Percentiles rank a stretch among this genome's conserved stretches.
Conservation (phyloP, 2,888 invertebrate genomes). For the Aradus depressus region DNA sequence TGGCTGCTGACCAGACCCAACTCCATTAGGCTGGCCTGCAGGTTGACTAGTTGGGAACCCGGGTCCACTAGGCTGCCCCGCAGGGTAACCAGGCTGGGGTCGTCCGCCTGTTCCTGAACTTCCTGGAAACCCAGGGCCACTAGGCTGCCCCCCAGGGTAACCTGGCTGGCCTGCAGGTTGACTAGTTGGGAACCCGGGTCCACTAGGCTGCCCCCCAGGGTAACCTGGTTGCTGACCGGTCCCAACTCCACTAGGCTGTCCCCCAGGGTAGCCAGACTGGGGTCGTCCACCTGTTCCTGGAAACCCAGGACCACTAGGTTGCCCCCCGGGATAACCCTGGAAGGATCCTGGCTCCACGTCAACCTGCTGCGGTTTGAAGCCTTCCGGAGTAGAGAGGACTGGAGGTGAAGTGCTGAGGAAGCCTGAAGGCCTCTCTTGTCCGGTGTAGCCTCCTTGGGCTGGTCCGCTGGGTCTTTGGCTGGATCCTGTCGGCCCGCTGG, state of each 20-base stretch:
- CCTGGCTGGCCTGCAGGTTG: conserved; percentile 22
- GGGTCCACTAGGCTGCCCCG: conserved; percentile 3
- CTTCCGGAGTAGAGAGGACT: conserved; percentile 24
- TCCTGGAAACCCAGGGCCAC: conserved; percentile 19
- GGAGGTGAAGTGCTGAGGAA: conserved; percentile 23
- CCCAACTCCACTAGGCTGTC: too few relatives aligned
- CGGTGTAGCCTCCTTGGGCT: conserved; percentile 19
- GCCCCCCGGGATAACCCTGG: conserved; percentile 12
- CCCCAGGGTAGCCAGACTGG: conserved; percentile 12
- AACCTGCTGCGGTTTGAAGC: conserved; percentile 20
- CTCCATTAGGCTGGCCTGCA: background rate
- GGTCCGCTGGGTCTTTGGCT: too few relatives aligned
- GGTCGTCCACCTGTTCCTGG: background rate
- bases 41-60: conserved; percentile 22
- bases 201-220: conserved; percentile 20
- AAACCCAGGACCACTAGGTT: too few relatives aligned
- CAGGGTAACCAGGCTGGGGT: too few relatives aligned
- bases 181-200: conserved; percentile 14
- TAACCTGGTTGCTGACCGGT: conserved; percentile 18
- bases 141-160: conserved; percentile 2
- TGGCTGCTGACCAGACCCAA: background rate
- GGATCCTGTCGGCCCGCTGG: too few relatives aligned
- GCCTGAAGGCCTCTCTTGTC: too few relatives aligned
- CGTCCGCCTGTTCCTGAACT: conserved; percentile 21
- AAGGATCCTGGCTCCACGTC: conserved; percentile 7